Conservation (phyloP, 2,888 invertebrate genomes). For the Amorpha juglandis region DNA sequence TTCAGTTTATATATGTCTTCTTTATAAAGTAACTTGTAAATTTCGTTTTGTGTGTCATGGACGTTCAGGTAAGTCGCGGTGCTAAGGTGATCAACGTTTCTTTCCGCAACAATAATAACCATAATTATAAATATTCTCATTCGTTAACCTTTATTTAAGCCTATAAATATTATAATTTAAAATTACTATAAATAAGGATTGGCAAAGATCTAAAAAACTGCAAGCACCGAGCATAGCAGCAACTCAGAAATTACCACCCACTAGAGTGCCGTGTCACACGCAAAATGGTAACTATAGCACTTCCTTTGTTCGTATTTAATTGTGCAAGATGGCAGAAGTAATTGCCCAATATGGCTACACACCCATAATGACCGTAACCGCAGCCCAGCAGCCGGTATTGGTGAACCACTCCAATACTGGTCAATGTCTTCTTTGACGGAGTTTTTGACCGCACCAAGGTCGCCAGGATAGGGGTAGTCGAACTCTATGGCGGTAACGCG, state of each 20-base stretch:
- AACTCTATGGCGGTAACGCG: conserved; percentile 58
- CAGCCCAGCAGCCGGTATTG: conserved; percentile 65
- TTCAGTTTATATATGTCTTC: not conserved
- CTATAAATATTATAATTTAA: not conserved
- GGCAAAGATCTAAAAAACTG: conserved; percentile 8
- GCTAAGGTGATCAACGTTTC: conserved; percentile 26
- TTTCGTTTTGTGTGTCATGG: conserved; percentile 22
- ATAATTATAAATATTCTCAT: conserved; percentile 16
- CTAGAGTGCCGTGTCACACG: conserved; percentile 66
- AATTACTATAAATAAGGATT: not conserved
- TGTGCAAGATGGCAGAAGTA: conserved; percentile 73
- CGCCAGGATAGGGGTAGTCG: conserved; percentile 69
- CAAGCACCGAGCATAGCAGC: not conserved
- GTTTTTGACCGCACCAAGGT: conserved; percentile 79
- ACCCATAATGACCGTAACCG: conserved; percentile 62
- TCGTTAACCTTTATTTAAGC: not conserved
- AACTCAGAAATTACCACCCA: conserved; percentile 57
- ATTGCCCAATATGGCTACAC: conserved; percentile 69
- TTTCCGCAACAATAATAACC: conserved; percentile 9
- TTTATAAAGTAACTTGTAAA: conserved; percentile 24
- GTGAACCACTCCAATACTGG: conserved; percentile 57
- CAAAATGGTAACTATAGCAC: conserved; percentile 63
- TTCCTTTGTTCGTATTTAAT: conserved; percentile 73
- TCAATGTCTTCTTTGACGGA: conserved; percentile 69
- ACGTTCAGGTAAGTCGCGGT: not conserved